A percentile compares a stretch with the other conserved stretches of the same genome.
phyloP scores from a whole-genome alignment of 2,888 invertebrate species.

The Pterostichus niger region DNA sequence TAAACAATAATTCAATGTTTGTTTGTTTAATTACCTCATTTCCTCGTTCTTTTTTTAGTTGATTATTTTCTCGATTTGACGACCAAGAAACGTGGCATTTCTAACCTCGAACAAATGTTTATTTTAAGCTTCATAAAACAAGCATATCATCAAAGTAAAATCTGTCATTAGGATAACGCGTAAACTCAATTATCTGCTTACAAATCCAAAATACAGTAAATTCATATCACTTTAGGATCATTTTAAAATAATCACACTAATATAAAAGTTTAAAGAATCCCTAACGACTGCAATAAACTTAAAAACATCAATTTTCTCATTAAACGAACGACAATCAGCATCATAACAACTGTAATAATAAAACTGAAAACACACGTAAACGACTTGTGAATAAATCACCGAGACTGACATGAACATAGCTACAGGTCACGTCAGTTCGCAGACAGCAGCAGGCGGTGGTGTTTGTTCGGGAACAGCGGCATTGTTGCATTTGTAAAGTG shows the following conservation, averaged over 20 bases:
- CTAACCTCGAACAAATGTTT: too few relatives aligned
- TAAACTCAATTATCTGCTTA: neutral
- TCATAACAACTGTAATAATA: neutral
- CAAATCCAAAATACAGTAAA: neutral
- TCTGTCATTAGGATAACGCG: neutral
- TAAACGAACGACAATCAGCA: neutral
- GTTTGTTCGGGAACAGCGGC: neutral
- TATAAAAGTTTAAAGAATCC: slow-evolving; percentile 2
- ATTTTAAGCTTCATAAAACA: too few relatives aligned
- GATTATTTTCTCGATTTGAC: too few relatives aligned
- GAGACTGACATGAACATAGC: slow-evolving; percentile 1
- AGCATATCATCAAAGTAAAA: neutral
- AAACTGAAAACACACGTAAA: neutral
- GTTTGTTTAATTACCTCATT: too few relatives aligned
- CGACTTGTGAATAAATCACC: slow-evolving; percentile 8
- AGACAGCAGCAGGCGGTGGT: neutral
- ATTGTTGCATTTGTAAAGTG: slow-evolving; percentile 12
- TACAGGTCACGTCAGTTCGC: slow-evolving; percentile 10
- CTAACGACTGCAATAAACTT: slow-evolving; percentile 1
- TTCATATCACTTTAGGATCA: neutral
- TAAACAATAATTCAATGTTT: too few relatives aligned
- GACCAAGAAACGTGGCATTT: too few relatives aligned
- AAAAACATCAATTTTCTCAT: slow-evolving; percentile 8
- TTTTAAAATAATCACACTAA: slow-evolving; percentile 8
- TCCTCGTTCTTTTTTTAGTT: too few relatives aligned